phyloP scores from a whole-genome alignment of 2,888 invertebrate genomes.

The Drosophila dives region DNA sequence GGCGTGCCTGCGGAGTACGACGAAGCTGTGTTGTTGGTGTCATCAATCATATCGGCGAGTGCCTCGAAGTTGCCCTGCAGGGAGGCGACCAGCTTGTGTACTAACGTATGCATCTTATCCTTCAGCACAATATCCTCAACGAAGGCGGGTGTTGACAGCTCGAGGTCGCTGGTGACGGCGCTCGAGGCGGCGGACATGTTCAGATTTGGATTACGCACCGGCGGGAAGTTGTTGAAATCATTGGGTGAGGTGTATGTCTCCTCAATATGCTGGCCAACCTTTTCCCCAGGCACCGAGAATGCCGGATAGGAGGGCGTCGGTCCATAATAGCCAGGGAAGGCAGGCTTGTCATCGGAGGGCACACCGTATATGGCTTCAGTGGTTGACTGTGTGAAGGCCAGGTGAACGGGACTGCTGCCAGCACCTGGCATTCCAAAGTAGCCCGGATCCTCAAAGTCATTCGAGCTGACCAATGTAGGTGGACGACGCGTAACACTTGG shows the following conservation, averaged over 20 bases:
- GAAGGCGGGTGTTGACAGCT: constrained; percentile 91
- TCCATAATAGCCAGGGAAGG: constrained; percentile 84
- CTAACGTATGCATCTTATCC: constrained; percentile 92
- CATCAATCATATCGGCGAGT: constrained; percentile 90
- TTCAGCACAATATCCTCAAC: constrained; percentile 91
- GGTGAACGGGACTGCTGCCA: constrained; percentile 62
- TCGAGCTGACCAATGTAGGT: constrained; percentile 71
- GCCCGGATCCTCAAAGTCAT: constrained; percentile 85
- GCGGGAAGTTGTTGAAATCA: constrained; percentile 92
- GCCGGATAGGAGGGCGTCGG: constrained; percentile 84
- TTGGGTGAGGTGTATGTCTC: constrained; percentile 89
- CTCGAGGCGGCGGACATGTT: constrained; percentile 88
- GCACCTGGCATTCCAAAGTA: constrained; percentile 78
- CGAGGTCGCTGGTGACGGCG: constrained; percentile 87
- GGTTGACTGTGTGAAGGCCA: constrained; percentile 68
- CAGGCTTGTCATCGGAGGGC: constrained; percentile 83
- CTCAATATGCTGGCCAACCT: constrained; percentile 68
- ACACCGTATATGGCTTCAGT: constrained; percentile 69
- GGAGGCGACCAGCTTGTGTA: constrained; percentile 93
- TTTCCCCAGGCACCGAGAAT: constrained; percentile 82
- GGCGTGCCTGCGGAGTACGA: constrained; percentile 63
- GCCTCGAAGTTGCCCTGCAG: constrained; percentile 93
- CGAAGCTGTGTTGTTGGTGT: constrained; percentile 79
- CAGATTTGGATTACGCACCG: constrained; percentile 92
- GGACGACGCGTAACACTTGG: constrained; percentile 80